phyloP scores from a whole-genome alignment of 2,888 invertebrate species.

The Meiosimyza decipiens region DNA sequence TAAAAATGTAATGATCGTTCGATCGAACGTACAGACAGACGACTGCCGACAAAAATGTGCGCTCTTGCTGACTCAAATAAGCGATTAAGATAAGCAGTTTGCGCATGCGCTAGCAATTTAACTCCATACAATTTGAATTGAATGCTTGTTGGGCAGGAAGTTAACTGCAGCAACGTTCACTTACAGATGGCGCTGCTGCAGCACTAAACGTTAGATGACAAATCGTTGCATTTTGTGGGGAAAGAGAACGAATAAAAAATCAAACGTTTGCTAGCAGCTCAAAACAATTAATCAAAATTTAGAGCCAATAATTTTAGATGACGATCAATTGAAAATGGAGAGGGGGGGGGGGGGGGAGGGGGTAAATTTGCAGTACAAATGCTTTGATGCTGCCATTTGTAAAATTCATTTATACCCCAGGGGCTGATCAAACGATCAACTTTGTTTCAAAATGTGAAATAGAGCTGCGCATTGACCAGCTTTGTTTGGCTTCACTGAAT shows the following conservation, averaged over 20 bases:
- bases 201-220: slow-evolving; percentile 4
- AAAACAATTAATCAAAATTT: slow-evolving; percentile 25
- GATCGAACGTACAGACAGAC: neutral
- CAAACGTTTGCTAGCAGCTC: slow-evolving; percentile 15
- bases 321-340: neutral
- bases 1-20: neutral
- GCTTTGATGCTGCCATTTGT: neutral
- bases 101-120: neutral
- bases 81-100: slow-evolving; percentile 27
- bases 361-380: no score
- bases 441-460: no score
- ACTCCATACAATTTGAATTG: neutral
- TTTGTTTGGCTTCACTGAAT: no score
- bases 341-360: no score
- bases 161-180: neutral
- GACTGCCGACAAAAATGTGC: neutral
- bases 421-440: neutral
- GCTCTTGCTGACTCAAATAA: slow-evolving; percentile 15
- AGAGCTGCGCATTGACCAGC: neutral
- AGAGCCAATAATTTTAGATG: slow-evolving; percentile 30
- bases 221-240: neutral
- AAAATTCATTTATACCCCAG: slow-evolving; percentile 25
- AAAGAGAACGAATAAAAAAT: slow-evolving; percentile 1
- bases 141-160: slow-evolving; percentile 29
- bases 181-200: slow-evolving; percentile 1